Percentiles rank a stretch among this genome's conserved stretches.
Evolutionary conservation across 1,140 invertebrate genomes (phyloP).

Genomic region (Oryzaephilus surinamensis): DNA sequence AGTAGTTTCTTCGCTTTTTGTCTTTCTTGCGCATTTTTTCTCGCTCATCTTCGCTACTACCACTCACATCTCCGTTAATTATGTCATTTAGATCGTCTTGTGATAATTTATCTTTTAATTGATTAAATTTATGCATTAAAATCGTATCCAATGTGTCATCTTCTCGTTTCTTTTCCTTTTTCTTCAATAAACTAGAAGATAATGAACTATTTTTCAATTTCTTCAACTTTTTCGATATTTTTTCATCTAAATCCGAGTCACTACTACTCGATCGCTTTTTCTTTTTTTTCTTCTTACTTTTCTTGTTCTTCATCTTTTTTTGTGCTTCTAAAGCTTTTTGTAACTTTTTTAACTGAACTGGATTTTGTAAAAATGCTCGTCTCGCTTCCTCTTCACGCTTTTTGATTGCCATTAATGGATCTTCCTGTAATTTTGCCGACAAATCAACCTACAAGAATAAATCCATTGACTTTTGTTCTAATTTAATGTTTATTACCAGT

Average conservation of each 20-base stretch:
- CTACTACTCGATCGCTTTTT: constrained; percentile 36
- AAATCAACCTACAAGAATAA: constrained; percentile 50
- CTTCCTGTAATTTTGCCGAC: constrained; percentile 75
- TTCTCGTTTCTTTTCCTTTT: constrained; percentile 34
- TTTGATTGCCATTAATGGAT: constrained; percentile 78
- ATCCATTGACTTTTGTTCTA: too few relatives aligned
- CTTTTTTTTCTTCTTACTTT: constrained; percentile 45
- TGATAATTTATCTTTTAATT: constrained; percentile 38
- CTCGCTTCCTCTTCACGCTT: constrained; percentile 74
- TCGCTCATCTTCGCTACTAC: constrained; percentile 31
- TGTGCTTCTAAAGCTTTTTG: constrained; percentile 61
- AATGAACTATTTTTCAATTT: constrained; percentile 32
- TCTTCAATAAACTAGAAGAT: too few relatives aligned
- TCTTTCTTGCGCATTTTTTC: constrained; percentile 27
- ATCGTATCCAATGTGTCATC: constrained; percentile 41
- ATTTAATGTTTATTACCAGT: not conserved
- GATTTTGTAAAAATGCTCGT: constrained; percentile 74
- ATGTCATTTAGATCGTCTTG: constrained; percentile 42
- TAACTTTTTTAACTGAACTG: constrained; percentile 76
- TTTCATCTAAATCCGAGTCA: constrained; percentile 38
- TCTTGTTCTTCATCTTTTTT: constrained; percentile 40
- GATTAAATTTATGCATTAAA: constrained; percentile 44
- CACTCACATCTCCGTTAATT: constrained; percentile 36
- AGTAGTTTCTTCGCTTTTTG: constrained; percentile 27
- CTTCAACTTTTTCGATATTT: constrained; percentile 40